Percentiles rank a stretch among this genome's conserved stretches.
phyloP scores from a whole-genome alignment of 2,888 invertebrate species.

The Xestia c-nigrum region DNA sequence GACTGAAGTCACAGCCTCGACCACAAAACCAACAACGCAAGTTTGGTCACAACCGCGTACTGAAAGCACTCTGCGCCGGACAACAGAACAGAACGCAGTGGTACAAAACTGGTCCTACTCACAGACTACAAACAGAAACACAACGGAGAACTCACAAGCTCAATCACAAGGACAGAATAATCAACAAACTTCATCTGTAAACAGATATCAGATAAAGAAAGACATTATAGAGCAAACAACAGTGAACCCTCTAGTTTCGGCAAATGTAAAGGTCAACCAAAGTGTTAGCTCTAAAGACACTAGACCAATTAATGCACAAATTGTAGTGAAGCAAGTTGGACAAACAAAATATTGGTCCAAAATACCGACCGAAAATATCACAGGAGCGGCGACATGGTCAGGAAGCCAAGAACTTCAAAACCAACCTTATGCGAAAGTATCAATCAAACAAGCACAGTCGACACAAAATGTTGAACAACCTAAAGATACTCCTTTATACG shows the following conservation, averaged over 20 bases:
- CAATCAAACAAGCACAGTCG: not conserved
- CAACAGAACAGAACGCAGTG: slow-evolving; percentile 6
- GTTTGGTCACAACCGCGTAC: slow-evolving; percentile 7
- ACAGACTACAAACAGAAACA: slow-evolving; percentile 17
- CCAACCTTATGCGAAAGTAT: slow-evolving; percentile 7
- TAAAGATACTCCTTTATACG: slow-evolving; percentile 25
- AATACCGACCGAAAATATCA: slow-evolving; percentile 31
- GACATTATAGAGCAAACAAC: slow-evolving; percentile 11
- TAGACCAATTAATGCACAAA: slow-evolving; percentile 9
- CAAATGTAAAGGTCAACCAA: not conserved
- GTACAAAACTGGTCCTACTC: slow-evolving; percentile 13
- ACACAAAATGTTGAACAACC: not conserved
- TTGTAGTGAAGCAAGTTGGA: slow-evolving; percentile 18
- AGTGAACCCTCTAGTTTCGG: not conserved
- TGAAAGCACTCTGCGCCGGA: not conserved
- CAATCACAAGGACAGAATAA: slow-evolving; percentile 17
- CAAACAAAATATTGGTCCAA: slow-evolving; percentile 41
- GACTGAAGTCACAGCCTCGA: slow-evolving; percentile 6
- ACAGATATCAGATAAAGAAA: slow-evolving; percentile 6
- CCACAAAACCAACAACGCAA: slow-evolving; percentile 14
- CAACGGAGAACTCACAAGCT: not conserved
- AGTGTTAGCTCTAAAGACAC: not conserved
- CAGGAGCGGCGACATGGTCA: not conserved
- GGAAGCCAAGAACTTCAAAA: slow-evolving; percentile 18
- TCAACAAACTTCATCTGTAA: slow-evolving; percentile 3